Conservation (phyloP, 2,113 vertebrate genomes). For the Hippoglossus stenolepis region DNA sequence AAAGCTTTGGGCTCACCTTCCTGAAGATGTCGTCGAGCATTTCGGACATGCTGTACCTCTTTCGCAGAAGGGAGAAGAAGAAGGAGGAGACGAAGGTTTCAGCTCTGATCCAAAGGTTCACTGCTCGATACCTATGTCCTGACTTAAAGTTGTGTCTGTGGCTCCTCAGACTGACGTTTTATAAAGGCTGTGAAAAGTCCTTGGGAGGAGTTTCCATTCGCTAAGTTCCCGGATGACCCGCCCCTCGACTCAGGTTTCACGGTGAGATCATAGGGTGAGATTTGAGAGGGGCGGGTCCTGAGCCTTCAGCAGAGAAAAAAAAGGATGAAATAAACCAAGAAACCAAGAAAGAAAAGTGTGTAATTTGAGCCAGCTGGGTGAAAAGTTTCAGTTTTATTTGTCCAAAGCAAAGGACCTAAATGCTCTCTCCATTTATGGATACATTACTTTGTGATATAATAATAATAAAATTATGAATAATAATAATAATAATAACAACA, state of each 20-base stretch:
- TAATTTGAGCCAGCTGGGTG: conserved; percentile 41
- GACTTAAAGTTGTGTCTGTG: conserved; percentile 4
- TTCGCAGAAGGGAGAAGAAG: conserved; percentile 7
- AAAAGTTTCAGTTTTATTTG: conserved; percentile 46
- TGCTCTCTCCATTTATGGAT: too few relatives aligned
- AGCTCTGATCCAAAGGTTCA: conserved; percentile 43
- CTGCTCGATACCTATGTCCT: conserved; percentile 31
- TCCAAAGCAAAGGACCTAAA: background rate
- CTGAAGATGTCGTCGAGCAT: conserved; percentile 75
- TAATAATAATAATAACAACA: too few relatives aligned
- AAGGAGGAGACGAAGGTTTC: conserved; percentile 14
- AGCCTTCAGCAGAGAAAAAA: background rate
- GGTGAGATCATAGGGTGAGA: conserved; percentile 66
- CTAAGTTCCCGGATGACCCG: conserved; percentile 75
- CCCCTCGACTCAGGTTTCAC: conserved; percentile 71
- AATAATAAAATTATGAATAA: too few relatives aligned
- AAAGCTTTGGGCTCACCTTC: conserved; percentile 71
- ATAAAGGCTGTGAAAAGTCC: background rate
- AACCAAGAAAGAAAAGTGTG: conserved; percentile 29
- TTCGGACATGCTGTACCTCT: conserved; percentile 81
- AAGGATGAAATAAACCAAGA: background rate
- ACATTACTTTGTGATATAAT: too few relatives aligned
- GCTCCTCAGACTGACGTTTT: background rate
- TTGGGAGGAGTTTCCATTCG: conserved; percentile 62
- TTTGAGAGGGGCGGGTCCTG: conserved; percentile 47